Percentiles rank a stretch among this genome's conserved stretches.
phyloP scores from a whole-genome alignment of 1,140 invertebrate species.

The Anastrepha ludens region DNA sequence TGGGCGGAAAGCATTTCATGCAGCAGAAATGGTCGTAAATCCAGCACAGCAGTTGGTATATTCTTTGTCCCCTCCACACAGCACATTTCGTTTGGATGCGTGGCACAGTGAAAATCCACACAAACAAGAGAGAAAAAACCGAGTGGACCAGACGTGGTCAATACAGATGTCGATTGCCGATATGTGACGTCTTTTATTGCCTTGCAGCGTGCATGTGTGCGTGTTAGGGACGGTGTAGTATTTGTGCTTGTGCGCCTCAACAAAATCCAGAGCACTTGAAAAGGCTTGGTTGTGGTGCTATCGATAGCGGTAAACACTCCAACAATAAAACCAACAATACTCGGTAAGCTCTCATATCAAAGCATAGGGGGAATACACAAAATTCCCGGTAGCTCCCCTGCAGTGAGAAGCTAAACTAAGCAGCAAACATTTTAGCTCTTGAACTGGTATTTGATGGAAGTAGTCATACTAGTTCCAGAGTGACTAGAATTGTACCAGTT shows the following conservation, averaged over 20 bases:
- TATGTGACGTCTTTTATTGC: conserved; percentile 40
- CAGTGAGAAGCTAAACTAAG: no score
- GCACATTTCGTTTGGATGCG: no score
- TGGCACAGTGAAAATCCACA: background rate
- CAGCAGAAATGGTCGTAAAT: conserved; percentile 36
- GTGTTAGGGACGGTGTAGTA: background rate
- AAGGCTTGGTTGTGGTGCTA: background rate
- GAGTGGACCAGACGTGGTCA: background rate
- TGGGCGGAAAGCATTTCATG: background rate
- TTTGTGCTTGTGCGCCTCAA: background rate
- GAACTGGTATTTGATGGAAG: no score
- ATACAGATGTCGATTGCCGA: conserved; percentile 32
- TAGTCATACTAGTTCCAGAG: no score
- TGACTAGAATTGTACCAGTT: no score
- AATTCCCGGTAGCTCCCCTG: background rate
- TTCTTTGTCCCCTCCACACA: background rate
- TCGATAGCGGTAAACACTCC: background rate
- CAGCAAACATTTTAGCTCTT: no score
- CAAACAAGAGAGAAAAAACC: background rate
- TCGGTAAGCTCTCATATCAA: background rate
- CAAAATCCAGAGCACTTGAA: background rate
- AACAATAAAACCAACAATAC: background rate
- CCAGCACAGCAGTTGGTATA: conserved; percentile 18
- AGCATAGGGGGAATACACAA: background rate
- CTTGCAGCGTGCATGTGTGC: background rate